These are phyloP conservation scores for Nanger granti DNA, from an alignment of 2,113 vertebrate species.

Conservation along the genomic window DNA sequence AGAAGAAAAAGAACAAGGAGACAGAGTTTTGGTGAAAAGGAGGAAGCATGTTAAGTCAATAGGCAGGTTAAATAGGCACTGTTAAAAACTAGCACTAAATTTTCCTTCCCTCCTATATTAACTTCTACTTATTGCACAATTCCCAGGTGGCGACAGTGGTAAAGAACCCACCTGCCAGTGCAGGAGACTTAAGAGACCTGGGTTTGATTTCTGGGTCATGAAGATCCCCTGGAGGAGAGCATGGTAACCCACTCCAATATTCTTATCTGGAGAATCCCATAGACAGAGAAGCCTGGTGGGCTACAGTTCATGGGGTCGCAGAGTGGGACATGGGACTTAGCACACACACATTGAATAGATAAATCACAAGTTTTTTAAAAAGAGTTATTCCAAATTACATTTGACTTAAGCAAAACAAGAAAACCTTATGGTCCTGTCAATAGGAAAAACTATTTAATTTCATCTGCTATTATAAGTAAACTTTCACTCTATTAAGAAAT, in stretches of 20 bases:
- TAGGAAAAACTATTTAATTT: background rate
- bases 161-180: background rate
- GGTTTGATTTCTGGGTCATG: background rate
- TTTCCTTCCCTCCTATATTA: background rate
- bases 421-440: background rate
- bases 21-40: background rate
- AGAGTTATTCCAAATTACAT: background rate
- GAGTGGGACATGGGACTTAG: background rate
- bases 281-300: background rate
- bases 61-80: background rate
- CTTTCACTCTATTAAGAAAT: background rate
- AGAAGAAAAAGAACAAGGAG: background rate
- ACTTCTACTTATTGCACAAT: background rate
- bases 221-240: background rate
- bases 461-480: background rate
- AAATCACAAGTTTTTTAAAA: background rate
- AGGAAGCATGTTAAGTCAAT: background rate
- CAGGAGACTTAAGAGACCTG: background rate
- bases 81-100: background rate
- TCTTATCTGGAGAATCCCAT: background rate
- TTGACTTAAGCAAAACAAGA: constrained; percentile 21
- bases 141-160: background rate
- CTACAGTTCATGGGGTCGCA: background rate
- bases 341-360: background rate
- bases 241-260: background rate